Evolutionary conservation across 2,113 vertebrate species (phyloP).

Genomic region (Malaclemys terrapin): DNA sequence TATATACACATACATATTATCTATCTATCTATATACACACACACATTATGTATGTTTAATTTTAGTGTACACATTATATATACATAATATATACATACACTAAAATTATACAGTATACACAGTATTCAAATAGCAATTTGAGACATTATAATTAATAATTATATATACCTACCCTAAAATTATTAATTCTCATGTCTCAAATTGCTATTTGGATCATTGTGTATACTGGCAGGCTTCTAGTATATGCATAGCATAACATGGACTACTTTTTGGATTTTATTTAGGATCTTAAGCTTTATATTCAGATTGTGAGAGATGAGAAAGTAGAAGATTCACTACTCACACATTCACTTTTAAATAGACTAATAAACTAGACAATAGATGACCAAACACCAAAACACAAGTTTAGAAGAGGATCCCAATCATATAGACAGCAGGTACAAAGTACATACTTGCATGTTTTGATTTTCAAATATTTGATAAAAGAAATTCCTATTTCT

Average conservation of each 20-base stretch:
- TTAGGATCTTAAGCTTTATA: background rate
- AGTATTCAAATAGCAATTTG: slow-evolving; percentile 14
- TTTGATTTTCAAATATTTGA: slow-evolving; percentile 69
- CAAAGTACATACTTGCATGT: slow-evolving; percentile 68
- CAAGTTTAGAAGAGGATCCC: background rate
- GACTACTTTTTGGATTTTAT: slow-evolving; percentile 24
- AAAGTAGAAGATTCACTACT: background rate
- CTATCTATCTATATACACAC: too few relatives aligned
- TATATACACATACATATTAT: too few relatives aligned
- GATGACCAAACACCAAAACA: background rate
- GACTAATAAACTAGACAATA: background rate
- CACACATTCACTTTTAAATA: background rate
- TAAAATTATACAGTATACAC: background rate
- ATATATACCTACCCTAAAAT: background rate
- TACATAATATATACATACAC: too few relatives aligned
- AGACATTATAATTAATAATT: background rate
- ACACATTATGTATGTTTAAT: too few relatives aligned
- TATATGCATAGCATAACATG: background rate
- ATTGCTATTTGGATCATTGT: background rate
- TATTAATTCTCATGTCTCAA: background rate
- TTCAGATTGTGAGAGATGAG: background rate
- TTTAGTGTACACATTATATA: too few relatives aligned
- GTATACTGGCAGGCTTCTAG: background rate
- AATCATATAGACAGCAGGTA: background rate
- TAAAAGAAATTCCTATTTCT: slow-evolving; percentile 81